Conservation (phyloP, 2,113 vertebrate genomes). For the Psilopsiagon aurifrons region DNA sequence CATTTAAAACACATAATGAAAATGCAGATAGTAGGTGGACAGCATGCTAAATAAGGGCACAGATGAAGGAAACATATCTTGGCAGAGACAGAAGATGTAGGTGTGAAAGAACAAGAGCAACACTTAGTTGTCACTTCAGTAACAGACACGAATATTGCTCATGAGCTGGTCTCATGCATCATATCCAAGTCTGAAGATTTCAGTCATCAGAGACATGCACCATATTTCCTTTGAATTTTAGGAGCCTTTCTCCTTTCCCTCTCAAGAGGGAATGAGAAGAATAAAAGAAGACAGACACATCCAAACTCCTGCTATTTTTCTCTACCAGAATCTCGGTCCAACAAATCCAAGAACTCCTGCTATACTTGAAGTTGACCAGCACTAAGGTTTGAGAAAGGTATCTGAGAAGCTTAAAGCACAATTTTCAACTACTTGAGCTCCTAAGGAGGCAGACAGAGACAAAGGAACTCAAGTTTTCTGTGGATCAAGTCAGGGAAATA, state of each 20-base stretch:
- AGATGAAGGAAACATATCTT: conserved; percentile 17
- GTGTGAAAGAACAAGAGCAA: conserved; percentile 55
- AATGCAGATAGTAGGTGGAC: conserved; percentile 57
- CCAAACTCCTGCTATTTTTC: background rate
- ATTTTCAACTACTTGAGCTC: background rate
- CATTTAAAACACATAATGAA: conserved; percentile 58
- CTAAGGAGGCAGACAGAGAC: background rate
- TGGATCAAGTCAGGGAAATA: background rate
- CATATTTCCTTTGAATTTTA: background rate
- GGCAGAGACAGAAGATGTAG: conserved; percentile 22
- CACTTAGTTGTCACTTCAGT: background rate
- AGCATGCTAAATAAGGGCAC: conserved; percentile 50
- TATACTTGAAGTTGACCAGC: background rate
- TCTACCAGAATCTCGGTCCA: background rate
- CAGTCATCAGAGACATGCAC: background rate
- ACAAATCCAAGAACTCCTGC: background rate
- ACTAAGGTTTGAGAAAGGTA: background rate
- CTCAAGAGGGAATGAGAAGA: background rate
- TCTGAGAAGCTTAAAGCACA: background rate
- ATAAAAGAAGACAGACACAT: background rate
- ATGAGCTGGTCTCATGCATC: background rate
- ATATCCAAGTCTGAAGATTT: background rate
- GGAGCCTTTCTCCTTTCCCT: background rate
- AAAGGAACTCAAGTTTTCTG: background rate
- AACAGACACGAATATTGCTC: background rate